Percentiles rank a stretch among this genome's conserved stretches.
Evolutionary conservation across 2,888 invertebrate species (phyloP).

Genomic region (Acanthococcus lagerstroemiae): DNA sequence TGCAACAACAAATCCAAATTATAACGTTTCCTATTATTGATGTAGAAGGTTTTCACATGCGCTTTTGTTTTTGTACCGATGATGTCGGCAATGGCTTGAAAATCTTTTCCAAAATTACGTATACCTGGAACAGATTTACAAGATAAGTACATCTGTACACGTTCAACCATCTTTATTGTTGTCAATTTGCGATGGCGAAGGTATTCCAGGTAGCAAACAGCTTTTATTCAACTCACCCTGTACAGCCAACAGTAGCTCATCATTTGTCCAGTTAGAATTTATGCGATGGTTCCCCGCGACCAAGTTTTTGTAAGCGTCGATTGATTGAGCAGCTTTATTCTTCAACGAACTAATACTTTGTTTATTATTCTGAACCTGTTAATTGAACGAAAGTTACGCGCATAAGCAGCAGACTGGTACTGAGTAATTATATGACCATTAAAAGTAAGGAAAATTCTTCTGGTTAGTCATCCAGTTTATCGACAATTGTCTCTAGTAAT

Average conservation of each 20-base stretch:
- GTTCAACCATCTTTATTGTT: no score
- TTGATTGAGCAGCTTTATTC: slow-evolving; percentile 56
- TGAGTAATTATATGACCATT: no score
- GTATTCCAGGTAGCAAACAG: neutral
- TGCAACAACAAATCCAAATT: slow-evolving; percentile 76
- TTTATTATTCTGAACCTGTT: slow-evolving; percentile 88
- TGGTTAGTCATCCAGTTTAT: no score
- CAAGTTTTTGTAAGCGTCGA: slow-evolving; percentile 54
- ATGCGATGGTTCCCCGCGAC: slow-evolving; percentile 52
- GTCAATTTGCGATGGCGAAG: neutral
- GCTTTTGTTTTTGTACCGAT: slow-evolving; percentile 91
- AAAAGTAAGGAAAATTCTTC: no score
- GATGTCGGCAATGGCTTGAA: slow-evolving; percentile 87
- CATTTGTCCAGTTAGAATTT: slow-evolving; percentile 83
- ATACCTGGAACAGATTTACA: slow-evolving; percentile 51
- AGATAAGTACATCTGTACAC: no score
- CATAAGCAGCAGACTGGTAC: neutral
- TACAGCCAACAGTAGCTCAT: slow-evolving; percentile 81
- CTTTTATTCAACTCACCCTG: slow-evolving; percentile 51
- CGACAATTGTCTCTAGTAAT: no score
- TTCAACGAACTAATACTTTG: slow-evolving; percentile 80
- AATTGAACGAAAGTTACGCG: no score
- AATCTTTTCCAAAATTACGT: slow-evolving; percentile 61
- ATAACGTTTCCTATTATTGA: slow-evolving; percentile 79
- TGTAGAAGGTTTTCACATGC: slow-evolving; percentile 83